Percentiles rank a stretch among this genome's conserved stretches.
Evolutionary conservation across 2,888 invertebrate genomes (phyloP).

Genomic region (Caenorhabditis wallacei): DNA sequence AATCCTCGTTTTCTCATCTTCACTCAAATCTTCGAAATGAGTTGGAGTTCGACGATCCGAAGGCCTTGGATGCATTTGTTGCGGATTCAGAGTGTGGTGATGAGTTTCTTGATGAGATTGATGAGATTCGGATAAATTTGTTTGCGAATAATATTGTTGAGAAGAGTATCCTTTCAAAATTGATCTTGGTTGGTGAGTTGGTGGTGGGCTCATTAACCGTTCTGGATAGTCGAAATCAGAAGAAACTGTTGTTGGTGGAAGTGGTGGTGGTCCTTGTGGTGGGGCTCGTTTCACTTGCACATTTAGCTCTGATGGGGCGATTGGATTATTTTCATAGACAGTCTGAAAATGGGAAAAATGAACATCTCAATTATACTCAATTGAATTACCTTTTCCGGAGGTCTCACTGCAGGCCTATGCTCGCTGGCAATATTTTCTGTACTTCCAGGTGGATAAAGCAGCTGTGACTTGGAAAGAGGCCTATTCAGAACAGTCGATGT

Average conservation of each 20-base stretch:
- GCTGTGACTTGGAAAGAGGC: conserved; percentile 53
- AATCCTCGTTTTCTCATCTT: conserved; percentile 74
- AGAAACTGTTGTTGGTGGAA: conserved; percentile 8
- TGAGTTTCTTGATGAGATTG: conserved; percentile 36
- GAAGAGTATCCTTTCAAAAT: conserved; percentile 69
- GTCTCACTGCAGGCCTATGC: conserved; percentile 64
- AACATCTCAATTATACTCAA: too few relatives aligned
- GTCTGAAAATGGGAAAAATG: too few relatives aligned
- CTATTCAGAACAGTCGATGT: conserved; percentile 26
- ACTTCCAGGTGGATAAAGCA: conserved; percentile 71
- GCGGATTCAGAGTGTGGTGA: conserved; percentile 46
- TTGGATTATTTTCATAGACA: conserved; percentile 69
- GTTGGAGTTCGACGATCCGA: conserved; percentile 69
- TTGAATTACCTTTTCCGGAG: conserved; percentile 56
- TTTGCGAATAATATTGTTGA: conserved; percentile 48
- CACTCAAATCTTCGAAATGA: conserved; percentile 74
- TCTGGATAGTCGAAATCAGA: conserved; percentile 74
- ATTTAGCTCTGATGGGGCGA: conserved; percentile 53
- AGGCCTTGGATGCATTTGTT: conserved; percentile 68
- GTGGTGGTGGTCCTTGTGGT: conserved; percentile 41
- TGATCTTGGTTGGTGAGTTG: conserved; percentile 69
- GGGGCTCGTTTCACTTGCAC: conserved; percentile 54
- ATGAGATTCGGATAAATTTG: conserved; percentile 42
- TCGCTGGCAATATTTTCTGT: conserved; percentile 70
- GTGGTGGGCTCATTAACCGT: conserved; percentile 79